A percentile compares a stretch with the other conserved stretches of the same genome.
These are phyloP conservation scores for Hippopotamus amphibius DNA, from an alignment of 2,113 vertebrate species.

Conservation along the genomic window DNA sequence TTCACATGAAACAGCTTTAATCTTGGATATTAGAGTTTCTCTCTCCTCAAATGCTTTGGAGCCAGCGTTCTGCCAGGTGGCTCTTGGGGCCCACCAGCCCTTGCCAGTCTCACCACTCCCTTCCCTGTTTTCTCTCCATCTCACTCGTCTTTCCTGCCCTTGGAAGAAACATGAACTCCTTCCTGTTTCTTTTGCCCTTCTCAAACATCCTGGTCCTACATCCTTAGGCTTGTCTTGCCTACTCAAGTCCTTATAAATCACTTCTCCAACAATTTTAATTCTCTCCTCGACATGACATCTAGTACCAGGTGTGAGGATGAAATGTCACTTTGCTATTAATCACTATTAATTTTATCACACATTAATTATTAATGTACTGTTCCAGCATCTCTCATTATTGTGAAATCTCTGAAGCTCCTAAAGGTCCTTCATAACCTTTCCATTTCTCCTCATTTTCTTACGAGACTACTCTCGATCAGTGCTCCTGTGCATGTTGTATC, in stretches of 20 bases:
- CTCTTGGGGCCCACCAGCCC: not conserved
- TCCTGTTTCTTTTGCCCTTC: not conserved
- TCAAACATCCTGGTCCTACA: not conserved
- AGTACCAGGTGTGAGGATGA: not conserved
- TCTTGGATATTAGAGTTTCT: not conserved
- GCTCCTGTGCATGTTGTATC: not conserved
- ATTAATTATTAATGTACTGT: conserved; percentile 41
- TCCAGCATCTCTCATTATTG: not conserved
- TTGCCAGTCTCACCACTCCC: no score
- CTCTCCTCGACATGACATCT: not conserved
- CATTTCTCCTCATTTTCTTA: not conserved
- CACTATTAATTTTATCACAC: not conserved
- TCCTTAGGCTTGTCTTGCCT: not conserved
- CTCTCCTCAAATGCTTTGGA: not conserved
- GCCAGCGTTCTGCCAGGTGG: not conserved
- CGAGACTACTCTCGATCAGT: not conserved
- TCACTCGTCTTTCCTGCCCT: not conserved
- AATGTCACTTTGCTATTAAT: conserved; percentile 26
- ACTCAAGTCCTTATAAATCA: not conserved
- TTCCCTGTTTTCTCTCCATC: not conserved
- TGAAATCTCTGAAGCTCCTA: not conserved
- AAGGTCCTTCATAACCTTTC: not conserved
- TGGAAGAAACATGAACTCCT: not conserved
- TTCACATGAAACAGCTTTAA: not conserved
- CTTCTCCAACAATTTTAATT: conserved; percentile 17